These are phyloP conservation scores for Diadema setosum DNA, from an alignment of 35 echinoderm and acorn worm genomes.

Conservation along the genomic window DNA sequence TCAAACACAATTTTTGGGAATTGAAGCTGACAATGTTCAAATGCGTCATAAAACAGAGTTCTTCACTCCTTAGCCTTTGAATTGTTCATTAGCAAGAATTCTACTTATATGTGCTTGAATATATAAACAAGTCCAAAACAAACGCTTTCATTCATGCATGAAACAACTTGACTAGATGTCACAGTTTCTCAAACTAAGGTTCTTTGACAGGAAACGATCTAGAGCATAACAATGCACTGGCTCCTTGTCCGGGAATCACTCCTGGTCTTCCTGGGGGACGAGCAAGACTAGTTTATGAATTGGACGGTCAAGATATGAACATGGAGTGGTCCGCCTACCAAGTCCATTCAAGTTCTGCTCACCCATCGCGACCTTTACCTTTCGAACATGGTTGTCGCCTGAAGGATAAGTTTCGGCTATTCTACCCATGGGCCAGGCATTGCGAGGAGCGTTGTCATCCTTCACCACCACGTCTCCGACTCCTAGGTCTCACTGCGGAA, in stretches of 20 bases:
- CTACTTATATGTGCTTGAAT: too few relatives aligned
- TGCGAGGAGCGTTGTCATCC: slow-evolving; percentile 19
- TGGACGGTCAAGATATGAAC: slow-evolving; percentile 26
- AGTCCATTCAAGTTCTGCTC: not conserved
- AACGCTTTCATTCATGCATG: too few relatives aligned
- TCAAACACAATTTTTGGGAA: too few relatives aligned
- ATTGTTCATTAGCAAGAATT: too few relatives aligned
- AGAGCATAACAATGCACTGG: not conserved
- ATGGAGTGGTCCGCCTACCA: not conserved
- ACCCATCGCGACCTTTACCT: slow-evolving; percentile 12
- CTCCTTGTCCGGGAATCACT: not conserved
- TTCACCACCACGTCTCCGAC: slow-evolving; percentile 44
- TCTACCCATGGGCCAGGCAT: slow-evolving; percentile 32
- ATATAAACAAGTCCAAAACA: too few relatives aligned
- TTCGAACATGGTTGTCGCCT: slow-evolving; percentile 14
- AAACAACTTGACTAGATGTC: too few relatives aligned
- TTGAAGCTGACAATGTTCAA: too few relatives aligned
- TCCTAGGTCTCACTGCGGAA: not conserved
- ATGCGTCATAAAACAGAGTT: too few relatives aligned
- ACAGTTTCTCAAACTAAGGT: too few relatives aligned
- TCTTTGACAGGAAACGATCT: not conserved
- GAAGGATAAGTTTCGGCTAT: not conserved
- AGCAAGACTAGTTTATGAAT: slow-evolving; percentile 58
- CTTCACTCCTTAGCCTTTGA: too few relatives aligned
- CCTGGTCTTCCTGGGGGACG: slow-evolving; percentile 13